phyloP scores from a whole-genome alignment of 2,797 vertebrate species.

The Helostoma temminkii region DNA sequence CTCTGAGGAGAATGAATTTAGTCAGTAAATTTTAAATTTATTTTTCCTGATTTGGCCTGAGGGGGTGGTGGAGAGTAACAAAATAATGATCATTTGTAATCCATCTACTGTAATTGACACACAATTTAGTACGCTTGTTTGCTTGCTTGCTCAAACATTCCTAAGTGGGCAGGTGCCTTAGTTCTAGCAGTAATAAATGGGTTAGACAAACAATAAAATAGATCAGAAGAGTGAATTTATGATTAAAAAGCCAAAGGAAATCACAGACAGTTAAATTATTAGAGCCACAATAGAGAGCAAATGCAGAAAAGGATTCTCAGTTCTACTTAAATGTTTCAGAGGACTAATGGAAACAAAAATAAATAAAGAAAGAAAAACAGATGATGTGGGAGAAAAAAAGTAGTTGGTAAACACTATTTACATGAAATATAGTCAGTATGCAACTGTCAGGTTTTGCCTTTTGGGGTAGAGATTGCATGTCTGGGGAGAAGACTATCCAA shows the following conservation, averaged over 20 bases:
- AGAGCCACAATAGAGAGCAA: not conserved
- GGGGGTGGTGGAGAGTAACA: not conserved
- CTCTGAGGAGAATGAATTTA: not conserved
- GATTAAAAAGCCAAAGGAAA: not conserved
- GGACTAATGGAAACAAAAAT: constrained; percentile 4
- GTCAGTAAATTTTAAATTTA: not conserved
- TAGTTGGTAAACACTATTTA: constrained; percentile 39
- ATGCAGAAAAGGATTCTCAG: not conserved
- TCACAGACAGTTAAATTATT: not conserved
- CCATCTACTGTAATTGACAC: not conserved
- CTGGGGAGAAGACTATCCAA: constrained; percentile 39
- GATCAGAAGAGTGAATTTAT: not conserved
- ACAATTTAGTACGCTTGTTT: not conserved
- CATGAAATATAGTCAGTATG: constrained; percentile 53
- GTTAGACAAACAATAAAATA: not conserved
- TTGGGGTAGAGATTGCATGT: constrained; percentile 30
- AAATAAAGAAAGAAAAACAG: not conserved
- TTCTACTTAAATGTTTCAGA: constrained; percentile 9
- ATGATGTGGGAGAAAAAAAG: constrained; percentile 1
- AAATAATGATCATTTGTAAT: not conserved
- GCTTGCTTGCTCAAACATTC: constrained; percentile 2
- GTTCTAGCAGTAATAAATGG: not conserved
- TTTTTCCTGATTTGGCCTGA: not conserved
- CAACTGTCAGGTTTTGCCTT: constrained; percentile 39
- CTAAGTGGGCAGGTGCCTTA: not conserved